Evolutionary conservation across 1,140 invertebrate genomes (phyloP).

Genomic region (Phymorhynchus buccinoides): DNA sequence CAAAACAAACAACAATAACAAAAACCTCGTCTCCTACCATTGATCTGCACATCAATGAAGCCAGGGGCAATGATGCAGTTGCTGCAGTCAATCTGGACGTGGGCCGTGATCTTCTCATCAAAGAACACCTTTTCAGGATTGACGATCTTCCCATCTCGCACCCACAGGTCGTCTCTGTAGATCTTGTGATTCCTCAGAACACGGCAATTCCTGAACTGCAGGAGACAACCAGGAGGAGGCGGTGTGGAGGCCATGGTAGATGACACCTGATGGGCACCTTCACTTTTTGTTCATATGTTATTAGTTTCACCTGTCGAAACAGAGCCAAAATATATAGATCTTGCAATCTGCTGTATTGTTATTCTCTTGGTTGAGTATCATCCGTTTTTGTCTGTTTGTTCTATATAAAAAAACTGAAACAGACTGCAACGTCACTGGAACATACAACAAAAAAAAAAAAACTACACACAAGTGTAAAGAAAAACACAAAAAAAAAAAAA

Average conservation of each 20-base stretch:
- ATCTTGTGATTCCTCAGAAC: conserved; percentile 85
- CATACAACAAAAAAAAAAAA: no score
- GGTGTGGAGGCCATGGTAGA: conserved; percentile 32
- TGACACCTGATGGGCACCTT: not conserved
- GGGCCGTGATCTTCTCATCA: conserved; percentile 85
- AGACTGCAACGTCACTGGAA: no score
- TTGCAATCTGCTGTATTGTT: no score
- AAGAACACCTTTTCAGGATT: conserved; percentile 94
- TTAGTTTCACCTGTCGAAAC: no score
- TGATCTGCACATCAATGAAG: conserved; percentile 97
- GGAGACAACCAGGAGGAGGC: conserved; percentile 52
- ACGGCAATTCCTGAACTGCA: conserved; percentile 87
- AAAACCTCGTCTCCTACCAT: conserved; percentile 79
- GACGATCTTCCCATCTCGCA: conserved; percentile 87
- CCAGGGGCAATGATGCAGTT: conserved; percentile 89
- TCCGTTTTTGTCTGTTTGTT: no score
- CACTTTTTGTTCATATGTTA: no score
- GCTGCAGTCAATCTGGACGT: conserved; percentile 84
- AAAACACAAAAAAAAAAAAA: no score
- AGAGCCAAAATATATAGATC: no score
- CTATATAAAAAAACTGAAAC: no score
- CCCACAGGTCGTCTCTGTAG: conserved; percentile 89
- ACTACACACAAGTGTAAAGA: no score
- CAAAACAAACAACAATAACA: not conserved
- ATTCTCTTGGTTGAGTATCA: no score